phyloP scores from a whole-genome alignment of 2,888 invertebrate genomes.

The Drosophila kokeensis region DNA sequence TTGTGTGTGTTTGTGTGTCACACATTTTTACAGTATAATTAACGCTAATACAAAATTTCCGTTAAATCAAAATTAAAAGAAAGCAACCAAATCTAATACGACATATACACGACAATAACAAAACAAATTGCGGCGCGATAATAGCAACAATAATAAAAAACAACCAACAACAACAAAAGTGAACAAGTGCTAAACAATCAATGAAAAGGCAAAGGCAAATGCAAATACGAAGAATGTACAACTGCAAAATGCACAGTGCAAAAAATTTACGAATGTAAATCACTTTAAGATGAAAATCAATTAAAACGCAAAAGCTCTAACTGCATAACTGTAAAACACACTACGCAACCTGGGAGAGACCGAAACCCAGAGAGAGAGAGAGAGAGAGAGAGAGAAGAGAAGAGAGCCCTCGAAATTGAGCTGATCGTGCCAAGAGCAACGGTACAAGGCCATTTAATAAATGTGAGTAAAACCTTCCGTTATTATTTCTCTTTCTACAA shows the following conservation, averaged over 20 bases:
- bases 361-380: constrained; percentile 8
- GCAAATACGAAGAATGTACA: constrained; percentile 49
- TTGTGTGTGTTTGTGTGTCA: constrained; percentile 13
- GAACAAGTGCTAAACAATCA: constrained; percentile 64
- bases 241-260: constrained; percentile 48
- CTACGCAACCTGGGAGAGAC: constrained; percentile 60
- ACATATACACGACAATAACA: constrained; percentile 36
- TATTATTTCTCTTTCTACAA: not conserved
- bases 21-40: constrained; percentile 20
- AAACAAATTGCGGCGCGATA: constrained; percentile 53
- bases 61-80: constrained; percentile 36
- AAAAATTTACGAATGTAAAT: constrained; percentile 53
- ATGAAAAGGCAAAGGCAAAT: constrained; percentile 34
- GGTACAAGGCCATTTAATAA: constrained; percentile 54
- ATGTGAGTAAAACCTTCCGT: constrained; percentile 49
- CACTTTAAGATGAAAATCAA: constrained; percentile 34
- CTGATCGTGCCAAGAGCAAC: constrained; percentile 57
- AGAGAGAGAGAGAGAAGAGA: constrained; percentile 23
- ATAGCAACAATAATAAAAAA: constrained; percentile 36
- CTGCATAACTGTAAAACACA: constrained; percentile 52
- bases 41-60: constrained; percentile 39
- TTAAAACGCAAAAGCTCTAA: constrained; percentile 47
- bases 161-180: constrained; percentile 49
- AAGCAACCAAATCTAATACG: constrained; percentile 36
- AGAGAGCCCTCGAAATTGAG: constrained; percentile 17